Conservation (phyloP, 2,888 invertebrate genomes). For the Drosophila fungiperda region DNA sequence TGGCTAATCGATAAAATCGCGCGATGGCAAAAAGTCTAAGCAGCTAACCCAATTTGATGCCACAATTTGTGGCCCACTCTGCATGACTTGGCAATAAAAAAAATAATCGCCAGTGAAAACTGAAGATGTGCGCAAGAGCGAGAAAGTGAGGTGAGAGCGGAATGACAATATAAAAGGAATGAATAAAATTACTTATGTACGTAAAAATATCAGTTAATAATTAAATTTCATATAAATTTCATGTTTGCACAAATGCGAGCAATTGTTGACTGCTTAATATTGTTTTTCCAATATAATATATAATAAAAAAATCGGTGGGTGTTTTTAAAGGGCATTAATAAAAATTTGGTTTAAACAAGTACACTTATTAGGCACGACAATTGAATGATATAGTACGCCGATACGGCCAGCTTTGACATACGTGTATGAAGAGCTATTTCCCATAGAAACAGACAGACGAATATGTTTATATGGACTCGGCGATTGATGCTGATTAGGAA, state of each 20-base stretch:
- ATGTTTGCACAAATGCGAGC: background rate
- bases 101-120: conserved; percentile 15
- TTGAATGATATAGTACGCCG: too few relatives aligned
- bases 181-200: background rate
- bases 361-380: too few relatives aligned
- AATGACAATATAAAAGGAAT: conserved; percentile 6
- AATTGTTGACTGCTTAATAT: background rate
- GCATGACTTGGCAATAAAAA: conserved; percentile 31
- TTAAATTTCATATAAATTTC: background rate
- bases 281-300: background rate
- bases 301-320: too few relatives aligned
- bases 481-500: too few relatives aligned
- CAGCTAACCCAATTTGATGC: conserved; percentile 57
- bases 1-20: conserved; percentile 61
- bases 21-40: conserved; percentile 8
- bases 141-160: conserved; percentile 12
- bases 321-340: too few relatives aligned
- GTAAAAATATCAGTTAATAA: background rate
- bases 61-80: conserved; percentile 19
- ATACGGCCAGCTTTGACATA: too few relatives aligned
- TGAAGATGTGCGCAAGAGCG: conserved; percentile 10
- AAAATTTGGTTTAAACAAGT: too few relatives aligned
- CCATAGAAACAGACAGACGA: too few relatives aligned
- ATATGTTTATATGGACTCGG: too few relatives aligned
- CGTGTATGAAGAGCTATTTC: too few relatives aligned